Conservation (phyloP, 1,140 invertebrate species). For the Hestina assimilis region DNA sequence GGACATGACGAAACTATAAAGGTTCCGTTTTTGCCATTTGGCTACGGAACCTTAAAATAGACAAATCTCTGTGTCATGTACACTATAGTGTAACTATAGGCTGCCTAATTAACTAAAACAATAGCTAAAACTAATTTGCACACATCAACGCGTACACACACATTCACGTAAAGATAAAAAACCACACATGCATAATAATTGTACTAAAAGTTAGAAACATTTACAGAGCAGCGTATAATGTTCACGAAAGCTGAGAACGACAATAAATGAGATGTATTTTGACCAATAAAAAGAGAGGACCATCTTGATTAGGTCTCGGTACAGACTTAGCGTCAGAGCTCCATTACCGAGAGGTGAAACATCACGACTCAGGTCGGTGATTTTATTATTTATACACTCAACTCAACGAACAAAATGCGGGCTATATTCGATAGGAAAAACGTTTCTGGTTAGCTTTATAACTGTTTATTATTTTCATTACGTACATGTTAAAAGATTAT, state of each 20-base stretch:
- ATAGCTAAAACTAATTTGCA: too few relatives aligned
- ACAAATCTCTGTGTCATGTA: too few relatives aligned
- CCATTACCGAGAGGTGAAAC: constrained; percentile 69
- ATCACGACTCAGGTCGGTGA: constrained; percentile 57
- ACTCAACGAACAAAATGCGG: constrained; percentile 9
- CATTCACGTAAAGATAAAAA: neutral
- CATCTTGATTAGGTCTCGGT: constrained; percentile 66
- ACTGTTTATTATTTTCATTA: too few relatives aligned
- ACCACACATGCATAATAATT: neutral
- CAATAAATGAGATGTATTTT: constrained; percentile 56
- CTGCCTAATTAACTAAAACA: too few relatives aligned
- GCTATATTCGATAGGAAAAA: constrained; percentile 3
- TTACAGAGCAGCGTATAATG: constrained; percentile 2
- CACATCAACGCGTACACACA: neutral
- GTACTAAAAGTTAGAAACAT: neutral
- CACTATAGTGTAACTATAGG: too few relatives aligned
- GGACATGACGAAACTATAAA: too few relatives aligned
- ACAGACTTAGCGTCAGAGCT: constrained; percentile 51
- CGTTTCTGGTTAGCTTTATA: too few relatives aligned
- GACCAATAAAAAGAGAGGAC: constrained; percentile 62
- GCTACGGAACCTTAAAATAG: too few relatives aligned
- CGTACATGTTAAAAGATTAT: too few relatives aligned
- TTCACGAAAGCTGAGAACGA: constrained; percentile 8
- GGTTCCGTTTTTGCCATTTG: too few relatives aligned
- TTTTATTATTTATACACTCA: constrained; percentile 15